These are phyloP conservation scores for Cephus pygmeus DNA, from an alignment of 2,888 invertebrate genomes.

Conservation along the genomic window DNA sequence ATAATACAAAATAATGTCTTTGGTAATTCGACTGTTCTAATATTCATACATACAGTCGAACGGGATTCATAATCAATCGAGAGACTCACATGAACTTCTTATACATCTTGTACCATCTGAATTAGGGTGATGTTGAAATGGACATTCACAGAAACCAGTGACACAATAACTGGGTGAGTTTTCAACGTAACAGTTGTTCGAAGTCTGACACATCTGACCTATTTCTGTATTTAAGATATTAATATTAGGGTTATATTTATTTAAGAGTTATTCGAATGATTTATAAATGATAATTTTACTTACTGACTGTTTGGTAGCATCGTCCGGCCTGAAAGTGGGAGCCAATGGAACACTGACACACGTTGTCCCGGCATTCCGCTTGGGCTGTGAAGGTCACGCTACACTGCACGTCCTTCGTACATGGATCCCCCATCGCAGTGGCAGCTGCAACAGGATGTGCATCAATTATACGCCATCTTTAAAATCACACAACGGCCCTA, in stretches of 20 bases:
- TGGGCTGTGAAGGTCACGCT: constrained; percentile 56
- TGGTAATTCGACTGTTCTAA: background rate
- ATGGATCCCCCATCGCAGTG: constrained; percentile 53
- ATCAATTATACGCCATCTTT: background rate
- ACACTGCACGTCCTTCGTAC: constrained; percentile 60
- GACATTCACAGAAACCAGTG: constrained; percentile 57
- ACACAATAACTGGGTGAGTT: constrained; percentile 54
- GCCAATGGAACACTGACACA: constrained; percentile 57
- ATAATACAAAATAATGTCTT: background rate
- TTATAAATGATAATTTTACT: constrained; percentile 21
- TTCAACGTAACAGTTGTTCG: constrained; percentile 58
- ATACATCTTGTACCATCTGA: constrained; percentile 53
- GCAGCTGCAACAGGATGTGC: constrained; percentile 46
- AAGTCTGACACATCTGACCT: constrained; percentile 55
- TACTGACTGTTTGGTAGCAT: constrained; percentile 62
- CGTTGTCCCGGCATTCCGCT: constrained; percentile 56
- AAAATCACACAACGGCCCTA: background rate
- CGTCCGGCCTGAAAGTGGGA: constrained; percentile 57
- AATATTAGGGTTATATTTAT: background rate
- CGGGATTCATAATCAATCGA: background rate
- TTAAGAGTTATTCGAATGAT: background rate
- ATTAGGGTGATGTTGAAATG: constrained; percentile 54
- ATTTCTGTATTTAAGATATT: constrained; percentile 43
- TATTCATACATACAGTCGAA: background rate
- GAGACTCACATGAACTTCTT: constrained; percentile 49